Conservation (phyloP, 2,113 vertebrate genomes). For the Ceyx melanurus region DNA sequence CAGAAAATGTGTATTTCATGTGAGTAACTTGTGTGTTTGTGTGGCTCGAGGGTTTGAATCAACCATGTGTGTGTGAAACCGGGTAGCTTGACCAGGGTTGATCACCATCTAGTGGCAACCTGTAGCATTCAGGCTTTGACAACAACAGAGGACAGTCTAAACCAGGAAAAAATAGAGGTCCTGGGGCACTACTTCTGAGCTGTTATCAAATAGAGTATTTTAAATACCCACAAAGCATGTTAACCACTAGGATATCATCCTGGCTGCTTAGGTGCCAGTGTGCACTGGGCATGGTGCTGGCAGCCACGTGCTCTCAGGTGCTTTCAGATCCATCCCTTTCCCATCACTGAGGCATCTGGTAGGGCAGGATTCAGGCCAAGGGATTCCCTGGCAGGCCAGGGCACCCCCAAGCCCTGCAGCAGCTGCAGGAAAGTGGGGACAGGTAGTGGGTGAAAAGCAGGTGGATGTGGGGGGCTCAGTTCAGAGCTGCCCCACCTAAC, state of each 20-base stretch:
- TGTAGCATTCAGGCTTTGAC: not conserved
- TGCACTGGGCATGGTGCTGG: rapidly evolving
- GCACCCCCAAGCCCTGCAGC: not conserved
- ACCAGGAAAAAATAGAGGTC: not conserved
- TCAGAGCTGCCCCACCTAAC: not conserved
- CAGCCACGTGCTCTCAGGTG: too few relatives aligned
- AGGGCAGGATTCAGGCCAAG: not conserved
- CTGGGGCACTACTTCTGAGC: not conserved
- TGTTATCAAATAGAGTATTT: not conserved
- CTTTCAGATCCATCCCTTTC: not conserved
- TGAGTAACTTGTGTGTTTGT: not conserved
- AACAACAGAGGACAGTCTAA: not conserved
- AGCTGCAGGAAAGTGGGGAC: not conserved
- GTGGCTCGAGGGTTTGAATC: not conserved
- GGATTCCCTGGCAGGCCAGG: not conserved
- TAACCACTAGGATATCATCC: not conserved
- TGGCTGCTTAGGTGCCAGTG: not conserved
- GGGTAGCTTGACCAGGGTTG: not conserved
- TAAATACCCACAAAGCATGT: not conserved
- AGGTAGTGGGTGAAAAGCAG: not conserved
- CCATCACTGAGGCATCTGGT: rapidly evolving
- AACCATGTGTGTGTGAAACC: not conserved
- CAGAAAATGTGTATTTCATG: not conserved
- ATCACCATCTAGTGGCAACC: not conserved
- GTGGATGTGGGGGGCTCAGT: rapidly evolving